Conservation (phyloP, 1,140 invertebrate species). For the Achroia grisella region DNA sequence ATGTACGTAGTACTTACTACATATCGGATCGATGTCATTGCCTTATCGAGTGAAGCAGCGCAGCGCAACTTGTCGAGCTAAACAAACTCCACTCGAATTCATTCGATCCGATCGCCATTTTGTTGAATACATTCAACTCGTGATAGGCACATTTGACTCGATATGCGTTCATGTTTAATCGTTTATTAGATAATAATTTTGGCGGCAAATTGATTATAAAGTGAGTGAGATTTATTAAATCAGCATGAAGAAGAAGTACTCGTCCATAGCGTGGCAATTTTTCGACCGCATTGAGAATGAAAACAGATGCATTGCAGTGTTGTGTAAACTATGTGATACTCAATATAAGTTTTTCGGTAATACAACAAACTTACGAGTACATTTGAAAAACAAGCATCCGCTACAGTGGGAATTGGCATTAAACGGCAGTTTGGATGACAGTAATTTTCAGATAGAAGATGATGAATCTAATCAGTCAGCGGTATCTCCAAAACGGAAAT, state of each 20-base stretch:
- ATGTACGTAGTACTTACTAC: no score
- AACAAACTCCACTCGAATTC: no score
- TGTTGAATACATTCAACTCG: conserved; percentile 33
- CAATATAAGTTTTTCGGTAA: conserved; percentile 66
- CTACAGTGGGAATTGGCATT: conserved; percentile 61
- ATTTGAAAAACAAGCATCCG: conserved; percentile 59
- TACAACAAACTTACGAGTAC: conserved; percentile 58
- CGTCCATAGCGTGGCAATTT: conserved; percentile 60
- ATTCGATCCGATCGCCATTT: conserved; percentile 54
- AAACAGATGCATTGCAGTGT: conserved; percentile 47
- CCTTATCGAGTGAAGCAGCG: conserved; percentile 33
- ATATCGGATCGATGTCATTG: conserved; percentile 11
- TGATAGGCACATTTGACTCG: conserved; percentile 56
- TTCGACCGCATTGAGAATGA: conserved; percentile 58
- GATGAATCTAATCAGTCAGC: no score
- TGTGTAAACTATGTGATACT: conserved; percentile 65
- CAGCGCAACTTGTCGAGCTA: neutral
- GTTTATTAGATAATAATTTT: conserved; percentile 38
- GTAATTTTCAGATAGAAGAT: conserved; percentile 35
- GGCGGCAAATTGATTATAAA: conserved; percentile 46
- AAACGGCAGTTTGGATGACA: conserved; percentile 45
- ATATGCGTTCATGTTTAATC: conserved; percentile 44
- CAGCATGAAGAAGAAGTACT: conserved; percentile 62
- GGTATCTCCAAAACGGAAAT: no score
- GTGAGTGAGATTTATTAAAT: conserved; percentile 30